A percentile compares a stretch with the other conserved stretches of the same genome.
Evolutionary conservation across 2,797 vertebrate genomes (phyloP).

Genomic region (Thamnophis elegans): DNA sequence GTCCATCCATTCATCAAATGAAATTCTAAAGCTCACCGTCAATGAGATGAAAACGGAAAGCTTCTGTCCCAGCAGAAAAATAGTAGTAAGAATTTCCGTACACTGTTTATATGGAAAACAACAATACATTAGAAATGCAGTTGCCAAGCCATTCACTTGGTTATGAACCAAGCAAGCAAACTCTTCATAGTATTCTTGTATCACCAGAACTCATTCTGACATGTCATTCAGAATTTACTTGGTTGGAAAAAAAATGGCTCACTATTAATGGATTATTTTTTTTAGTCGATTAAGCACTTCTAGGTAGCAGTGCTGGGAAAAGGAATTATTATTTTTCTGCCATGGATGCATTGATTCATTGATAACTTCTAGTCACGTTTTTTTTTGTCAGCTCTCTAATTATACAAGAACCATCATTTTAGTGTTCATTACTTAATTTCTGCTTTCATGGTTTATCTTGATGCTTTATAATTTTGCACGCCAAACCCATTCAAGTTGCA

Average conservation of each 20-base stretch:
- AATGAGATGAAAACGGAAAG: background rate
- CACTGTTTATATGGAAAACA: background rate
- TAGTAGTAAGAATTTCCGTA: background rate
- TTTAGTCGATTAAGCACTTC: background rate
- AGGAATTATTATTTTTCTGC: background rate
- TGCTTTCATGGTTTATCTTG: background rate
- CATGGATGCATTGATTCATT: conserved; percentile 19
- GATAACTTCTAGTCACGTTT: conserved; percentile 1
- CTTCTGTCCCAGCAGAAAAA: background rate
- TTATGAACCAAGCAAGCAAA: background rate
- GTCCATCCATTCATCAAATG: no score
- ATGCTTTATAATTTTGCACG: conserved; percentile 1
- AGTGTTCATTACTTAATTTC: conserved; percentile 5
- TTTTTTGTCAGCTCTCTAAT: background rate
- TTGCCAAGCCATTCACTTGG: background rate
- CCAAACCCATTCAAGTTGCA: background rate
- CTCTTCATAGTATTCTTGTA: background rate
- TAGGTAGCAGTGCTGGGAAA: background rate
- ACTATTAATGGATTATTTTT: background rate
- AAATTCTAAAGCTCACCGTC: background rate
- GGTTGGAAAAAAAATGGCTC: background rate
- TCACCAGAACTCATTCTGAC: background rate
- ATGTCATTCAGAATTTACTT: background rate
- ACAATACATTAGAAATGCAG: background rate
- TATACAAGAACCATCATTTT: conserved; percentile 18